Percentiles rank a stretch among this genome's conserved stretches.
Evolutionary conservation across 2,888 invertebrate species (phyloP).

Genomic region (Sminthurides aquaticus): DNA sequence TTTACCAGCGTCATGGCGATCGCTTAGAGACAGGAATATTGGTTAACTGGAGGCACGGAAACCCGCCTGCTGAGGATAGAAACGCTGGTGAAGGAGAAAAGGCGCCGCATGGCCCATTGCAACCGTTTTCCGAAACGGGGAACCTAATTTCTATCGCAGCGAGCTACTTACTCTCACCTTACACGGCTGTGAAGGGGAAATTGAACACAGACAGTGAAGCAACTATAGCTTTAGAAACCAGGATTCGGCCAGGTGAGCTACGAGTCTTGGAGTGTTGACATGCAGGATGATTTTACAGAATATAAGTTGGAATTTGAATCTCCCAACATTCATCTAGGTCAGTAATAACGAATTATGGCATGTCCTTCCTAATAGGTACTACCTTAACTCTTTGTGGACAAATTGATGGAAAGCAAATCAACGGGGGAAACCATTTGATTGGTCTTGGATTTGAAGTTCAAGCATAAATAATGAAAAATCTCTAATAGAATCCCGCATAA

Average conservation of each 20-base stretch:
- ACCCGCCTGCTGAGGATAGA: neutral
- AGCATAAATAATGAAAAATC: no score
- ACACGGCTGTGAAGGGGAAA: neutral
- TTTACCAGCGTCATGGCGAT: neutral
- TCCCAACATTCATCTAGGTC: neutral
- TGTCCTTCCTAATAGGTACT: neutral
- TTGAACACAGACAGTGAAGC: neutral
- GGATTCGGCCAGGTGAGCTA: neutral
- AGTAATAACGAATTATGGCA: neutral
- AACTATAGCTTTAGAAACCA: neutral
- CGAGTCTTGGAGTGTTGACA: no score
- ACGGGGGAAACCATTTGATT: no score
- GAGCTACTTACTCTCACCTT: neutral
- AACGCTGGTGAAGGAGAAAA: neutral
- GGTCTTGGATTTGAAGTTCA: no score
- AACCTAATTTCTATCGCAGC: neutral
- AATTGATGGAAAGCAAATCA: neutral
- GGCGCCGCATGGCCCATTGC: neutral
- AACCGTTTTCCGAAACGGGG: neutral
- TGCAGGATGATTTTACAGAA: no score
- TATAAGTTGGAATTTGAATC: no score
- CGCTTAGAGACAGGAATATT: neutral
- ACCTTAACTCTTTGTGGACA: neutral
- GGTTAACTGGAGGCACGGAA: neutral
- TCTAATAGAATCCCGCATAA: no score